Evolutionary conservation across 2,888 invertebrate genomes (phyloP).

Genomic region (Dione vanillae): DNA sequence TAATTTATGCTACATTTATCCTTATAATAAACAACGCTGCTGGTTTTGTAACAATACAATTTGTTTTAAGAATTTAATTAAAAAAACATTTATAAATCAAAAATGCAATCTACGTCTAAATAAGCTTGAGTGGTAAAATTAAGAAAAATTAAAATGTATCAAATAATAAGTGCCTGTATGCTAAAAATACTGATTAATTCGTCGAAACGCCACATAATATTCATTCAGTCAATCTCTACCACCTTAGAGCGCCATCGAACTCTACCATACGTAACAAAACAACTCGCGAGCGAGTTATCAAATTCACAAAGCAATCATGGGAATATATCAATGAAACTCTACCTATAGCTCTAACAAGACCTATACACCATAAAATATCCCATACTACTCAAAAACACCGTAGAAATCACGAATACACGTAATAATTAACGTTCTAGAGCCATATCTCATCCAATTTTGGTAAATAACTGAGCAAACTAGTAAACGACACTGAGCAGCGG

Average conservation of each 20-base stretch:
- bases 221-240: slow-evolving; percentile 18
- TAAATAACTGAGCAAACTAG: slow-evolving; percentile 35
- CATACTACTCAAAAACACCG: not conserved
- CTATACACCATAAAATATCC: not conserved
- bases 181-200: slow-evolving; percentile 15
- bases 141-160: not conserved
- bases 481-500: slow-evolving; percentile 40
- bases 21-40: not conserved
- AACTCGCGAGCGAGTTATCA: not conserved
- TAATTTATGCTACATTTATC: not conserved
- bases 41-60: not conserved
- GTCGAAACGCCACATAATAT: slow-evolving; percentile 16
- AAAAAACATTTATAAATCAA: not conserved
- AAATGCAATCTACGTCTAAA: not conserved
- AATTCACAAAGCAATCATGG: not conserved
- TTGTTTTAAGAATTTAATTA: not conserved
- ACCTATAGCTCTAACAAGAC: too few relatives aligned
- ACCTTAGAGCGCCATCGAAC: slow-evolving; percentile 13
- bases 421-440: slow-evolving; percentile 41
- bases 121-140: not conserved
- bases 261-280: slow-evolving; percentile 9
- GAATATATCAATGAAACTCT: not conserved
- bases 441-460: slow-evolving; percentile 40
- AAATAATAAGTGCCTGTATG: not conserved
- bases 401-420: slow-evolving; percentile 22